Base-by-base conservation (phyloP, 1,140 invertebrate genomes). In the Choristoneura fumiferana region DNA sequence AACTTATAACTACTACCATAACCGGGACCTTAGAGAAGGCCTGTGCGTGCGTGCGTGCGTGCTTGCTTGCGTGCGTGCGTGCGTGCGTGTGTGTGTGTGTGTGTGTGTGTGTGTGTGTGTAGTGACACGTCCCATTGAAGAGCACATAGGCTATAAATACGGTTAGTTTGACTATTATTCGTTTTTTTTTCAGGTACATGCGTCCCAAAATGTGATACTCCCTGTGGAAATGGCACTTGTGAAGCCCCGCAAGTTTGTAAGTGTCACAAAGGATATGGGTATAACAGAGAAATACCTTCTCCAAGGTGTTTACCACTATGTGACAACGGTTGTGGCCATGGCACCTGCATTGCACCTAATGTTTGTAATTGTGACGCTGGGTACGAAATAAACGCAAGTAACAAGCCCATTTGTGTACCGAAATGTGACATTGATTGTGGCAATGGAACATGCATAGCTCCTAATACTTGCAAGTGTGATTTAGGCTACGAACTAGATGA, bases 181-280 rank as follows among this genome's bases (percentile, higher is more conserved):
- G 2, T 6, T 2, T 29, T 29, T 29, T 29, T 6, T 6, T 3
- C 22, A 29, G 22, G 22, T 29, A 29, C 2, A 14, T 78, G 74
- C 49, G 22, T 58, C 29, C 72, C 78, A 1, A 1, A 54, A 6
- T 63, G 63, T 40, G 18, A 43, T 1, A 39, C 12, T 29, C 77
- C 80, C 36, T 65, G 58, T 91, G 87, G 54, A 1, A 87, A 92
- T 55, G 89, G 90, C 1, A 67, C 67, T 10, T 93, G 92, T 57
- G 58, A 71, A 17, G 76, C 63, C 0, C 91, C 91, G 1, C 74
- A 92, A n/a, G 63, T 58, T 8, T 92, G 92, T 36, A 67, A 67
- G 10, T 90, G 89, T 45, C 45, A 70, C 8, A 55, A 58, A 10
- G 87, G 87, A 0, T 89, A 69, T 9, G n/a, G 1, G n/a, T 4